Percentiles rank a stretch among this genome's conserved stretches.
Conservation (phyloP, 2,113 vertebrate genomes). For the Protobothrops mucrosquamatus region DNA sequence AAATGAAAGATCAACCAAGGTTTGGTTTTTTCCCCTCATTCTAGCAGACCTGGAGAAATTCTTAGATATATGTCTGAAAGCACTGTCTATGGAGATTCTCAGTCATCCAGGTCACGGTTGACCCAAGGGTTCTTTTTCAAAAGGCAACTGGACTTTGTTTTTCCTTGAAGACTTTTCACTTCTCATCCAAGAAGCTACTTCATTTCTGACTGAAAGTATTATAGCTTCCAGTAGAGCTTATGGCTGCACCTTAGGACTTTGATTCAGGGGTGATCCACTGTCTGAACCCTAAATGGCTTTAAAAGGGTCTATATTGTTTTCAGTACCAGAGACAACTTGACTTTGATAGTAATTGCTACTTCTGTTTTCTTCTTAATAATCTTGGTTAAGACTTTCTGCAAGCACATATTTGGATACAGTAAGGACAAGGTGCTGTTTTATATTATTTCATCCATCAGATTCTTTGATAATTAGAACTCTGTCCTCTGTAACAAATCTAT, state of each 20-base stretch:
- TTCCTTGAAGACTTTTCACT: too few species aligned
- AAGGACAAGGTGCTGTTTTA: not conserved
- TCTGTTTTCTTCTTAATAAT: not conserved
- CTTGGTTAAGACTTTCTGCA: not conserved
- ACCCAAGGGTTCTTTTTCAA: too few species aligned
- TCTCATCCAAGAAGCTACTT: too few species aligned
- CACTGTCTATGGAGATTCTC: not conserved
- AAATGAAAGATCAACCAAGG: not conserved
- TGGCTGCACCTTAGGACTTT: not conserved
- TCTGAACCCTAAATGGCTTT: not conserved
- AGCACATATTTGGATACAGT: not conserved
- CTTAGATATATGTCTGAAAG: not conserved
- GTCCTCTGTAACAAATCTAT: not conserved
- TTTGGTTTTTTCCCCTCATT: not conserved
- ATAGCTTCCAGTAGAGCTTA: not conserved
- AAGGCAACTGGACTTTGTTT: too few species aligned
- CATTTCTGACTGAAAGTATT: not conserved
- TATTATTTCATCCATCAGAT: not conserved
- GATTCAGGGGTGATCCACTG: not conserved
- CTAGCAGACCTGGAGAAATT: not conserved
- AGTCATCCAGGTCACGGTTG: too few species aligned
- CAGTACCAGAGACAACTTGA: not conserved
- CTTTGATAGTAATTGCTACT: not conserved
- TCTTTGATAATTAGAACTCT: not conserved
- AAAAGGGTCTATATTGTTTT: not conserved